phyloP scores from a whole-genome alignment of 2,888 invertebrate species.

The Epirrhoe tristata region DNA sequence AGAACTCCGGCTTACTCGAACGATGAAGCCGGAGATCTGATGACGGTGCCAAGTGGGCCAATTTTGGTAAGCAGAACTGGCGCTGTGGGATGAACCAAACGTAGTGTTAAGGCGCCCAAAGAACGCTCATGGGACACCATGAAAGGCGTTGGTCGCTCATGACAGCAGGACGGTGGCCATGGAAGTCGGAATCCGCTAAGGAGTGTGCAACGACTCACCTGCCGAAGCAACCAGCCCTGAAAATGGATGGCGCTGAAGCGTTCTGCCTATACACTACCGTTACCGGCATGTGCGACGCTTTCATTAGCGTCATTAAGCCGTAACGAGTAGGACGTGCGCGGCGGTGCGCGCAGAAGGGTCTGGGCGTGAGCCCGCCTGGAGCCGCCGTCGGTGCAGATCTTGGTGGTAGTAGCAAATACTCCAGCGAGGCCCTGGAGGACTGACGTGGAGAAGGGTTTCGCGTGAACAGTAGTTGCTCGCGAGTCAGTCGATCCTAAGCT shows the following conservation, averaged over 20 bases:
- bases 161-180: constrained; percentile 78
- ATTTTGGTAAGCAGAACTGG: constrained; percentile 93
- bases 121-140: constrained; percentile 74
- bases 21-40: constrained; percentile 81
- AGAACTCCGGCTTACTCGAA: constrained; percentile 87
- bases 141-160: constrained; percentile 64
- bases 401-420: constrained; percentile 91
- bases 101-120: constrained; percentile 87
- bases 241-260: constrained; percentile 87
- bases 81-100: constrained; percentile 87
- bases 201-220: constrained; percentile 83
- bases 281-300: background rate
- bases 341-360: constrained; percentile 86
- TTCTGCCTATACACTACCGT: background rate
- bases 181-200: constrained; percentile 20
- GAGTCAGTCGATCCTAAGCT: constrained; percentile 86
- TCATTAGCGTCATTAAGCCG: background rate
- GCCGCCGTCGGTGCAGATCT: constrained; percentile 86
- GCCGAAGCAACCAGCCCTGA: constrained; percentile 88
- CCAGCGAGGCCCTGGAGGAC: constrained; percentile 86
- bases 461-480: constrained; percentile 83
- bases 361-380: constrained; percentile 80
- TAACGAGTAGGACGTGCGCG: constrained; percentile 54
- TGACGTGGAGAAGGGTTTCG: constrained; percentile 85
- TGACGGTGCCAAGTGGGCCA: constrained; percentile 65